Conservation (phyloP, 1,140 invertebrate genomes). For the Papilio polyxenes region DNA sequence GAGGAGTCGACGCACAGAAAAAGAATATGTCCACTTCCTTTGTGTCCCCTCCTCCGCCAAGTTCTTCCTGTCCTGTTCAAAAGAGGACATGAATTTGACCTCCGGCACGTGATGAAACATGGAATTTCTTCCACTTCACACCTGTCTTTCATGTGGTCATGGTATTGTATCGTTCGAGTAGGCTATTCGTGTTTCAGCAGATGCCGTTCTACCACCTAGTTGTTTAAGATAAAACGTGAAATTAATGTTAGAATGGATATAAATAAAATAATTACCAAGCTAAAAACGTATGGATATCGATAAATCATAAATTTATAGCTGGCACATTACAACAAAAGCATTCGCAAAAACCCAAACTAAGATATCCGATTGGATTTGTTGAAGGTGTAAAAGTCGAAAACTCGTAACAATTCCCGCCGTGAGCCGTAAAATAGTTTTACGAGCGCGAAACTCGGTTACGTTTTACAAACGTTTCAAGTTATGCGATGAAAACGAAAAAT, state of each 20-base stretch:
- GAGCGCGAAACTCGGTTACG: constrained; percentile 51
- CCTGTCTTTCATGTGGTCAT: too few species aligned
- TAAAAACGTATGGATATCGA: neutral
- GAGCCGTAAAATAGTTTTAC: constrained; percentile 56
- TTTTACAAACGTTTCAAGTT: constrained; percentile 46
- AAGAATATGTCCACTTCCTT: too few species aligned
- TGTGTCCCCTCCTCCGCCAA: too few species aligned
- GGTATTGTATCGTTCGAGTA: too few species aligned
- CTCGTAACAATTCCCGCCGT: constrained; percentile 51
- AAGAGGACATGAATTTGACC: too few species aligned
- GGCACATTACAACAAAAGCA: constrained; percentile 6
- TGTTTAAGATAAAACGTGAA: neutral
- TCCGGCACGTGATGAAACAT: too few species aligned
- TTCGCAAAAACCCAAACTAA: constrained; percentile 23
- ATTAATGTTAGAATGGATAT: neutral
- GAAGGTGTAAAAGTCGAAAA: constrained; percentile 47
- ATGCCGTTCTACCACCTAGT: too few species aligned
- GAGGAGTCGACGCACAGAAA: too few species aligned
- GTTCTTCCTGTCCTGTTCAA: too few species aligned
- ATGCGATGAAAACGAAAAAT: constrained; percentile 42
- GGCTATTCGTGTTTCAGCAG: too few species aligned
- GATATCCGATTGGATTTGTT: constrained; percentile 36
- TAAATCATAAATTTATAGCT: constrained; percentile 16
- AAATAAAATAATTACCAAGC: constrained; percentile 8
- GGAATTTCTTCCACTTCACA: too few species aligned